Conservation (phyloP, 2,888 invertebrate genomes). For the Drosophila pseudotakahashii region DNA sequence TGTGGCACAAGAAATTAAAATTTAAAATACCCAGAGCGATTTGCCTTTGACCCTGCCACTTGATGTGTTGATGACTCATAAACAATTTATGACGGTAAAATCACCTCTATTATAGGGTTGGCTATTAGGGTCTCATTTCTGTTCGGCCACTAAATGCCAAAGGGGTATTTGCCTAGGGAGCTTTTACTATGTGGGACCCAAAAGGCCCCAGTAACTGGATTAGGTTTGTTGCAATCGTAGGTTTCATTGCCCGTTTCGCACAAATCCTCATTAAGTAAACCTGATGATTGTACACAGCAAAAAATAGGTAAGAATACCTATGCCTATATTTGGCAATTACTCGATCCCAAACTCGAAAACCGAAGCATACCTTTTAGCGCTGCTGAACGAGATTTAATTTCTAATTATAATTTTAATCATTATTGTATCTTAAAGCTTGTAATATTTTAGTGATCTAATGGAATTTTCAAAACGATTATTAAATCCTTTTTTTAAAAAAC, state of each 20-base stretch:
- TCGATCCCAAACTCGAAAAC: neutral
- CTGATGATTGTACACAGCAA: neutral
- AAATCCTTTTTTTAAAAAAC: too few relatives aligned
- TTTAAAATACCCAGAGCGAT: neutral
- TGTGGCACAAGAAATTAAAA: neutral
- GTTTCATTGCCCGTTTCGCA: constrained; percentile 25
- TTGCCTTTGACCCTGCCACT: too few relatives aligned
- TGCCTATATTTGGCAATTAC: too few relatives aligned
- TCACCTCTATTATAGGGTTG: too few relatives aligned
- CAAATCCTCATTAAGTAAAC: constrained; percentile 22
- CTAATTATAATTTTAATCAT: too few relatives aligned
- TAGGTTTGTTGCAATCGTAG: constrained; percentile 22
- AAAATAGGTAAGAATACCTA: neutral
- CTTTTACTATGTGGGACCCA: neutral
- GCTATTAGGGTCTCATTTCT: neutral
- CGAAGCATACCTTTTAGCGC: constrained; percentile 1
- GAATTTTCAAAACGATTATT: too few relatives aligned
- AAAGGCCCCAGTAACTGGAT: constrained; percentile 23
- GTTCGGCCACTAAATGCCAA: neutral
- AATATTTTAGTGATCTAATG: too few relatives aligned
- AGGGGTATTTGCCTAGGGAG: neutral
- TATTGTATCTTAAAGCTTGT: too few relatives aligned
- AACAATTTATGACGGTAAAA: neutral
- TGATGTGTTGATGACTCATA: neutral
- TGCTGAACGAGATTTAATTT: neutral